Evolutionary conservation across 1,140 invertebrate species (phyloP), one percentile per base, ranked within the genome.

Genomic region (Temnothorax nylanderi): DNA sequence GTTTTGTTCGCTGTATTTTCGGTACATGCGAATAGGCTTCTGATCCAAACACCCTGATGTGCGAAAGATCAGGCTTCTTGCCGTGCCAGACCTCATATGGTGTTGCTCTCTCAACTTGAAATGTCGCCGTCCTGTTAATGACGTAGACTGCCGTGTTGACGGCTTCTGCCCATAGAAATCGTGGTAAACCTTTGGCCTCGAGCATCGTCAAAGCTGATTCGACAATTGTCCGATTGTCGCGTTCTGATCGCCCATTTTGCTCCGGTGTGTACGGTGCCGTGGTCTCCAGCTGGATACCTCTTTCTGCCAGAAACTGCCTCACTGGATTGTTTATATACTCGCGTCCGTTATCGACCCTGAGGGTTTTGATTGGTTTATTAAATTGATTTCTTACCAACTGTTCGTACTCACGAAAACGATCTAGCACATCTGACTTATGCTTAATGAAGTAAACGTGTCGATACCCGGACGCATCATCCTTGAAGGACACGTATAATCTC

Each of bases 221-320:
- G 0, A 91, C 86, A 1, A 92, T 76, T 0, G 91, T 94, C 1
- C 89, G 78, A 56, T 93, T 93, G 41, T 87, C 78, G 26, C 93
- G 41, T 81, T 95, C 94, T 18, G 89, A 82, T 18, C 16, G 13
- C 13, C 32, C 60, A 10, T 64, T 64, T 26, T 64, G 32, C 5
- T 64, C 2, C 0, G 32, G 60, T 3, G 32, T 64, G 13, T 64
- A 18, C 1, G 60, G 60, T 0, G 32, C 32, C 3, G 32, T 64
- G 13, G 2, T 64, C 16, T 37, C 10, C 3, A 64, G 4, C 4
- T 1, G 0, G 11, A 64, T 64, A 8, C 58, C 58, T 4, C 4
- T 37, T 37, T 37, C 37, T 2, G 37, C 4, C 37, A 37, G 37
- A 37, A n/a, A n/a, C n/a, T n/a, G n/a, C n/a, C n/a, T n/a, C n/a